Percentiles rank a stretch among this genome's conserved stretches.
These are phyloP conservation scores for Edolisoma coerulescens DNA, from an alignment of 2,113 vertebrate genomes.

Conservation along the genomic window DNA sequence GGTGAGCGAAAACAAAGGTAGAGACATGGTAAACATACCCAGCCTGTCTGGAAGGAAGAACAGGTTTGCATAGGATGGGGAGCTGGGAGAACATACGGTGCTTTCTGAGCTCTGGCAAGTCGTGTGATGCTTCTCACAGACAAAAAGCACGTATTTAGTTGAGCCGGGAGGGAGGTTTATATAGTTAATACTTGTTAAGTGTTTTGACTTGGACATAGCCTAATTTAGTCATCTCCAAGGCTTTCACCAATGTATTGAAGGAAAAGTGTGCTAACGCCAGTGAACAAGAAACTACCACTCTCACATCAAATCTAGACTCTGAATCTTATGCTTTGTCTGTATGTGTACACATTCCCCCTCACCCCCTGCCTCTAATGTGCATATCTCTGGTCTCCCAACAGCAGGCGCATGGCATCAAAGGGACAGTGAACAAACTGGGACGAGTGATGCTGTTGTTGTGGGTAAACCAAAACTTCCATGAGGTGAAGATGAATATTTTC, in stretches of 20 bases:
- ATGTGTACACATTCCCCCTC: not conserved
- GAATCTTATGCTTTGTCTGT: not conserved
- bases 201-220: not conserved
- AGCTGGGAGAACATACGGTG: not conserved
- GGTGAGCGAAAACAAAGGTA: slow-evolving; percentile 45
- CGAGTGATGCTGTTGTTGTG: not conserved
- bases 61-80: slow-evolving; percentile 26
- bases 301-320: not conserved
- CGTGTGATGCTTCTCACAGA: not conserved
- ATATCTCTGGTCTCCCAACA: not conserved
- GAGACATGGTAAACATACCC: slow-evolving; percentile 46
- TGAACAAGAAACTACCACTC: not conserved
- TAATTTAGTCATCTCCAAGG: not conserved
- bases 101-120: not conserved
- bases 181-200: not conserved
- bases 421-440: not conserved
- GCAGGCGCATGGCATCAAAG: not conserved
- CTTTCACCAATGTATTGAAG: not conserved
- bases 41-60: slow-evolving; percentile 52
- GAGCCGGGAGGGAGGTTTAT: not conserved
- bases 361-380: not conserved
- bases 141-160: not conserved
- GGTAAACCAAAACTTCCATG: not conserved
- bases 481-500: not conserved
- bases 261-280: not conserved